Conservation (phyloP, 2,113 vertebrate genomes). For the Vidua macroura region DNA sequence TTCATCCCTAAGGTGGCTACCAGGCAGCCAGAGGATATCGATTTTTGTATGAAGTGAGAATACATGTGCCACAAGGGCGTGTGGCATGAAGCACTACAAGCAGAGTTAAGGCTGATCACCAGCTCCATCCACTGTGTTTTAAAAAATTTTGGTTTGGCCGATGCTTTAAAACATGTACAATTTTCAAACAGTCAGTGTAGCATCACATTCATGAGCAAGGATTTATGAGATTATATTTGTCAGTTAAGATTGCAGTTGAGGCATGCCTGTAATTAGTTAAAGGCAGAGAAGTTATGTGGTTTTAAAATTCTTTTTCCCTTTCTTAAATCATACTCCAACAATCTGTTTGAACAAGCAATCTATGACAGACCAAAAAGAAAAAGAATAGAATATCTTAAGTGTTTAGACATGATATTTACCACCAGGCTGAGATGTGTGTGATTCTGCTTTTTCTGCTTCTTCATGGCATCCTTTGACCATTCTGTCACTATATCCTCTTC, state of each 20-base stretch:
- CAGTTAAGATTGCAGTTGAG: neutral
- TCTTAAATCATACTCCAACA: neutral
- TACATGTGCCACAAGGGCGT: neutral
- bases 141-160: neutral
- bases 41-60: neutral
- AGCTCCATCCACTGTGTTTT: neutral
- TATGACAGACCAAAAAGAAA: neutral
- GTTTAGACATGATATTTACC: neutral
- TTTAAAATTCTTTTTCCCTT: neutral
- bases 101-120: neutral
- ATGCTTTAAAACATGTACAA: neutral
- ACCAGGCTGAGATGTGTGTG: neutral
- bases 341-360: neutral
- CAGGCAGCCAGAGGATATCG: rapidly evolving
- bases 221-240: neutral
- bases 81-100: neutral
- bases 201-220: neutral
- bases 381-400: neutral
- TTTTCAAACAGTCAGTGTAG: neutral
- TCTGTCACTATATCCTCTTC: neutral
- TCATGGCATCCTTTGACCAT: neutral
- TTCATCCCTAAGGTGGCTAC: neutral
- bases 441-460: neutral
- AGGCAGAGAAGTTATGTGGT: neutral
- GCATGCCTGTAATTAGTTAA: neutral